Percentiles rank a stretch among this genome's conserved stretches.
These are phyloP conservation scores for Poeciliopsis prolifica DNA, from an alignment of 2,113 vertebrate genomes.

Conservation along the genomic window DNA sequence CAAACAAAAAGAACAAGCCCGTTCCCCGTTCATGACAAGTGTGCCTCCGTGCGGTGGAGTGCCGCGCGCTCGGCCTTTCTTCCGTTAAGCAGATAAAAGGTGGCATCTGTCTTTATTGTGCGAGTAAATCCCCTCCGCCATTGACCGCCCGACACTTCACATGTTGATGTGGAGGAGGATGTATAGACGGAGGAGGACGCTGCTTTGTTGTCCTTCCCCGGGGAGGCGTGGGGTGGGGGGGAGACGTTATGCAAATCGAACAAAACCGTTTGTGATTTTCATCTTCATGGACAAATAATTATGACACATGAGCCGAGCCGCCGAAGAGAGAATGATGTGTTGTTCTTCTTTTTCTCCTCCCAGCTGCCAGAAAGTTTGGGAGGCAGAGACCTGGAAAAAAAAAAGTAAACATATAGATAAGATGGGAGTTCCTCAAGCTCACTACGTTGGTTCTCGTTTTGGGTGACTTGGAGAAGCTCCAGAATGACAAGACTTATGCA, in stretches of 20 bases:
- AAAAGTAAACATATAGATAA: background rate
- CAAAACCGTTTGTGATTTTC: slow-evolving; percentile 64
- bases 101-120: slow-evolving; percentile 76
- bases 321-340: background rate
- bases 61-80: slow-evolving; percentile 66
- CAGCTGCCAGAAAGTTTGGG: background rate
- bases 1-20: slow-evolving; percentile 13
- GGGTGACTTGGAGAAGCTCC: background rate
- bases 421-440: background rate
- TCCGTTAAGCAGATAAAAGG: slow-evolving; percentile 73
- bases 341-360: background rate
- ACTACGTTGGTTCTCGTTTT: background rate
- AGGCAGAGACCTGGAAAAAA: background rate
- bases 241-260: slow-evolving; percentile 73
- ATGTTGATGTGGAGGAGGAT: slow-evolving; percentile 62
- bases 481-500: slow-evolving; percentile 21
- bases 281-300: slow-evolving; percentile 42
- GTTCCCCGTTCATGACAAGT: slow-evolving; percentile 35
- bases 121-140: slow-evolving; percentile 50
- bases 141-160: slow-evolving; percentile 64
- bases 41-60: slow-evolving; percentile 45
- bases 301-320: slow-evolving; percentile 18
- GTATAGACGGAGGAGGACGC: slow-evolving; percentile 29
- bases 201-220: slow-evolving; percentile 34
- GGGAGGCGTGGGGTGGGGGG: slow-evolving; percentile 44